These are phyloP conservation scores for Brachionus koreanus DNA, from an alignment of 1,140 invertebrate species.

Conservation along the genomic window DNA sequence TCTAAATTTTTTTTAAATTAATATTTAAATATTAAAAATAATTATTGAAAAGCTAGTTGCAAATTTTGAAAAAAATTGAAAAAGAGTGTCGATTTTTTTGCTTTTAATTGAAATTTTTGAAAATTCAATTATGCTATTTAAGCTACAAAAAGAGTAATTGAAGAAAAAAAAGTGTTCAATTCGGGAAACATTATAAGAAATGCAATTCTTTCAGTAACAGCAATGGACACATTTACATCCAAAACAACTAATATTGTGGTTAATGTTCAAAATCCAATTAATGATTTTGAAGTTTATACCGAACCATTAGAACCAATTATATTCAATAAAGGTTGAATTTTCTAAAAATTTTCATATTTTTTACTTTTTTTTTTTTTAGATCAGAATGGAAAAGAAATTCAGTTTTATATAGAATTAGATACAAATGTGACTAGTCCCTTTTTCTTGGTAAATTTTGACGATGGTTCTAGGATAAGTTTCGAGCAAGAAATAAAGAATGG, in stretches of 20 bases:
- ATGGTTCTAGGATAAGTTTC: not conserved
- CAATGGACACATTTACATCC: not conserved
- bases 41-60: too few relatives aligned
- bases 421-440: not conserved
- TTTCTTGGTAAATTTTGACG: constrained; percentile 12
- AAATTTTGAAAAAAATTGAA: too few relatives aligned
- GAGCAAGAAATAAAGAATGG: not conserved
- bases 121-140: not conserved
- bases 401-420: not conserved
- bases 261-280: not conserved
- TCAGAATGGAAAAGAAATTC: not conserved
- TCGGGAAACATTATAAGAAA: not conserved
- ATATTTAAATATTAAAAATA: too few relatives aligned
- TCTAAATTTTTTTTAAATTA: too few relatives aligned
- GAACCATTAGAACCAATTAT: not conserved
- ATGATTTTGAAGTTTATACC: not conserved
- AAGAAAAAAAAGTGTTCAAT: not conserved
- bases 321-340: not conserved
- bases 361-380: not conserved
- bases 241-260: constrained; percentile 4
- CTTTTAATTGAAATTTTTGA: not conserved
- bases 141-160: not conserved
- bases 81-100: too few relatives aligned
- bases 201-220: not conserved
- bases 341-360: not conserved